Evolutionary conservation across 37 sponge, comb jelly and placozoan genomes (phyloP).

Genomic region (Agelas oroides): DNA sequence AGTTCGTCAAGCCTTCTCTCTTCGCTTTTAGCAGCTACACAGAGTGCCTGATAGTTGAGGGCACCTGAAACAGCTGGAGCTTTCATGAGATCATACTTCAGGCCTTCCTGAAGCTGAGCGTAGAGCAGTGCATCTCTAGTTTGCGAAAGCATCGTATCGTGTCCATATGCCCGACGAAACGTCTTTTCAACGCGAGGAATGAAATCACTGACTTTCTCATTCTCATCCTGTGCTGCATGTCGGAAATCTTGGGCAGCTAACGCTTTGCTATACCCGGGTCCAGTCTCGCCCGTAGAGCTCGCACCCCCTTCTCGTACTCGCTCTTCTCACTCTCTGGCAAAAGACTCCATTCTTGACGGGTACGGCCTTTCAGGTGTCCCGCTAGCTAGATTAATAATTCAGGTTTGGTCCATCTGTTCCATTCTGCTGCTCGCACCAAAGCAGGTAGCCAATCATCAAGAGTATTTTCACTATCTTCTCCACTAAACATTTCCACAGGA

Average conservation of each 20-base stretch:
- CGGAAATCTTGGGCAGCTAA: slow-evolving; percentile 67
- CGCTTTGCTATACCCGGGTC: too few species aligned
- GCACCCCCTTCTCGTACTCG: too few species aligned
- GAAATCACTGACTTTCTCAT: slow-evolving; percentile 45
- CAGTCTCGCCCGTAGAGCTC: too few species aligned
- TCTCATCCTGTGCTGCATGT: slow-evolving; percentile 27
- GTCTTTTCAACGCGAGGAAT: slow-evolving; percentile 30
- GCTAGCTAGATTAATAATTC: not conserved
- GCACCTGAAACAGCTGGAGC: slow-evolving; percentile 21
- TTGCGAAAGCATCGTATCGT: slow-evolving; percentile 15
- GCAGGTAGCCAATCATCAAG: slow-evolving; percentile 13
- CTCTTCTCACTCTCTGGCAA: not conserved
- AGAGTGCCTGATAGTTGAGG: slow-evolving; percentile 27
- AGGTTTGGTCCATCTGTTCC: not conserved
- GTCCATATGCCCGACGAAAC: slow-evolving; percentile 49
- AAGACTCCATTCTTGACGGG: not conserved
- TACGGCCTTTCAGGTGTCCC: not conserved
- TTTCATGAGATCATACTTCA: slow-evolving; percentile 12
- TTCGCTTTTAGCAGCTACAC: slow-evolving; percentile 52
- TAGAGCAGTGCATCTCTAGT: slow-evolving; percentile 31
- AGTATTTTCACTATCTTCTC: not conserved
- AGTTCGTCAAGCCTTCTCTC: slow-evolving; percentile 49
- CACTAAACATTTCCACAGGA: not conserved
- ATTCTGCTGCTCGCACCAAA: not conserved
- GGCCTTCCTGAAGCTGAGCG: slow-evolving; percentile 48